Evolutionary conservation across 92 coral and sea anemone species (phyloP), one percentile per base, ranked within the genome.

Genomic region (Parazoanthus atlanticus): DNA sequence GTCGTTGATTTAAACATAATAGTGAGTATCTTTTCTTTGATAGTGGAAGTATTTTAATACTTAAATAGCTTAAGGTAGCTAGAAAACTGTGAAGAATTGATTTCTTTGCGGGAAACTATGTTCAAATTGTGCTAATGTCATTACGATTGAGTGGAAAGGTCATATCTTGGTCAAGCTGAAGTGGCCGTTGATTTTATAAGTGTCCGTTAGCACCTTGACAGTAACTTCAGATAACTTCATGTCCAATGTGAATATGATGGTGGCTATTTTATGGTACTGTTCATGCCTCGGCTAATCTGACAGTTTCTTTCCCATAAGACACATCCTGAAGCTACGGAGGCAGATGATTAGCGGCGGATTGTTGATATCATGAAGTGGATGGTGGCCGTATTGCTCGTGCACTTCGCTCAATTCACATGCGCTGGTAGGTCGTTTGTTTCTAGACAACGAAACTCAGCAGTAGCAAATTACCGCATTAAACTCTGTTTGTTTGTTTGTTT

Each of bases 401-500:
- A 84, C 87, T 43, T 69, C 25, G 79, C 41, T 34, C 87, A 17
- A 29, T 19, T 70, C 43, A 84, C 87, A 84, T 31, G 13, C 64
- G 79, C 87, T 52, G 87, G 87, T 84, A 83, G 34, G 86, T 67
- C 9, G 28, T 64, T 34, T 71, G 72, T 67, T 43, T 47, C 23
- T n/a, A 28, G 30, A 78, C 29, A 78, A 78, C 26, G 2, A 52
- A 23, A 6, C 32, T 73, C 85, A 61, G 25, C 40, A 81, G 74
- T 25, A 76, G 32, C 85, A 9, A 65, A 56, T 33, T 0, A 30
- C 47, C 16, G 10, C 17, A 52, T 75, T 75, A n/a, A 13, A 52
- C 46, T 33, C 34, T 72, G 76, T 28, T 8, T 43, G 29, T 78
- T 65, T 78, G n/a, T n/a, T n/a, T n/a, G n/a, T n/a, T n/a, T 72